A percentile compares a stretch with the other conserved stretches of the same genome.
Conservation (phyloP, 1,140 invertebrate genomes). For the Aleiodes sp. region DNA sequence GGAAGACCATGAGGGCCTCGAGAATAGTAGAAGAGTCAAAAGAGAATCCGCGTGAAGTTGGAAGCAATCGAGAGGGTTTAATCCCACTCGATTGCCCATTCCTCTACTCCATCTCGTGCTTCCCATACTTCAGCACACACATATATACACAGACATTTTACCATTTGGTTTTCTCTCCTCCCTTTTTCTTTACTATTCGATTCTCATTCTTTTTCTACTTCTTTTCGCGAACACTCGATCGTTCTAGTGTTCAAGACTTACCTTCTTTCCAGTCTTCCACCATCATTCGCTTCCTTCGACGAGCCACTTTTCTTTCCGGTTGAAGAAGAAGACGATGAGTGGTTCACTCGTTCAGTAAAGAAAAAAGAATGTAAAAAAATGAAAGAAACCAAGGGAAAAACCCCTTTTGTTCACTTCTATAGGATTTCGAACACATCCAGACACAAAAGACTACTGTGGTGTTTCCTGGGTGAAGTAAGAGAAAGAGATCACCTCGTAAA, state of each 20-base stretch:
- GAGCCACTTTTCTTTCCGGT: slow-evolving; percentile 49
- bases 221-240: slow-evolving; percentile 18
- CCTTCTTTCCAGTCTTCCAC: slow-evolving; percentile 33
- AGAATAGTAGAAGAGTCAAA: slow-evolving; percentile 27
- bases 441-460: slow-evolving; percentile 5
- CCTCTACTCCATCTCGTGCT: slow-evolving; percentile 40
- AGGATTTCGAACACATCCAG: slow-evolving; percentile 14
- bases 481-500: slow-evolving; percentile 11
- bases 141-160: slow-evolving; percentile 13
- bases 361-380: too few species aligned
- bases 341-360: slow-evolving; percentile 12
- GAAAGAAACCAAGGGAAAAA: neutral
- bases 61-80: slow-evolving; percentile 65
- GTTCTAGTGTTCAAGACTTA: slow-evolving; percentile 32
- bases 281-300: slow-evolving; percentile 21
- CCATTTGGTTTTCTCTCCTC: neutral
- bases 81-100: slow-evolving; percentile 63
- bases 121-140: neutral
- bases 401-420: slow-evolving; percentile 14
- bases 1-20: slow-evolving; percentile 22
- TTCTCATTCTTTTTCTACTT: slow-evolving; percentile 8
- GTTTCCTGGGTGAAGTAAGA: neutral
- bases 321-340: neutral
- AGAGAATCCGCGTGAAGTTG: slow-evolving; percentile 58
- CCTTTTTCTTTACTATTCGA: neutral